These are phyloP conservation scores for Zele albiditarsus DNA, from an alignment of 2,888 invertebrate species.

Conservation along the genomic window DNA sequence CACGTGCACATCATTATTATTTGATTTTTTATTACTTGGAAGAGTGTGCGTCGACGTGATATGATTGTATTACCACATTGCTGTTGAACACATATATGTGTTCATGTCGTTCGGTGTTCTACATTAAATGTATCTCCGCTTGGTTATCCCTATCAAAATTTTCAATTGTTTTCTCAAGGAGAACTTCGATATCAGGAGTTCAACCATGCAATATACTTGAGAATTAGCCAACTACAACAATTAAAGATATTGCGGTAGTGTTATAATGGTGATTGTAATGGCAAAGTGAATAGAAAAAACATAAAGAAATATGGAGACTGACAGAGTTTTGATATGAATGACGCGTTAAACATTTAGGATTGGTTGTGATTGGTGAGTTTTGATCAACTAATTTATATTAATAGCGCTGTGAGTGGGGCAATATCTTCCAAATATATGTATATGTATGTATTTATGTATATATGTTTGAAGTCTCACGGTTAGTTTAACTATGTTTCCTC, in stretches of 20 bases:
- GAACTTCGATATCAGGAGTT: not conserved
- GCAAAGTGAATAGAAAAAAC: not conserved
- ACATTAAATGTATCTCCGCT: too few relatives aligned
- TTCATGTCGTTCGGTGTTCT: too few relatives aligned
- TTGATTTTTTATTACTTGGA: conserved; percentile 11
- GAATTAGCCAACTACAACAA: not conserved
- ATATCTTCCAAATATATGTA: conserved; percentile 2
- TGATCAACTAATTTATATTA: conserved; percentile 63
- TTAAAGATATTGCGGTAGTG: not conserved
- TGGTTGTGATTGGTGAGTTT: conserved; percentile 49
- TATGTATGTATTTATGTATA: not conserved
- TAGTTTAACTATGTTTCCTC: conserved; percentile 19
- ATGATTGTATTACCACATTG: not conserved
- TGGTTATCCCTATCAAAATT: not conserved
- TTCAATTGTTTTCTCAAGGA: not conserved
- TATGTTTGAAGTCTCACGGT: conserved; percentile 2
- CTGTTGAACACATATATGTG: not conserved
- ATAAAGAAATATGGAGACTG: not conserved
- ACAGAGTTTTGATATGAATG: conserved; percentile 17
- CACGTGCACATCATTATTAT: conserved; percentile 17
- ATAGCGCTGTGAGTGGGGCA: conserved; percentile 48
- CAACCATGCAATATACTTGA: not conserved
- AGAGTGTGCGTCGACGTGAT: not conserved
- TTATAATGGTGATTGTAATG: not conserved
- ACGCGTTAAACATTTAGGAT: conserved; percentile 49